Conservation (phyloP, 2,797 vertebrate species). For the Lemur catta region DNA sequence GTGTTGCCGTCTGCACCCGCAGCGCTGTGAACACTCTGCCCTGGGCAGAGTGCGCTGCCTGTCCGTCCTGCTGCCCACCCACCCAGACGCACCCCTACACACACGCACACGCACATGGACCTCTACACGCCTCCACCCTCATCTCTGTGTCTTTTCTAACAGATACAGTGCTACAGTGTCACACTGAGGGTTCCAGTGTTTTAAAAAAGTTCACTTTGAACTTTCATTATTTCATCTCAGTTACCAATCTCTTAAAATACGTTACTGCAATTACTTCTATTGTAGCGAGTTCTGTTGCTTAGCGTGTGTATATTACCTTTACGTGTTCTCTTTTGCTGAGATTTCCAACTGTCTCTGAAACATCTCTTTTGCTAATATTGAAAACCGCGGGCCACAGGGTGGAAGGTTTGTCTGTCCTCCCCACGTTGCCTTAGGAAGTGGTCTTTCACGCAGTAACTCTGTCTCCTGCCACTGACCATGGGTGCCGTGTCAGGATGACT, state of each 20-base stretch:
- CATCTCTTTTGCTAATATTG: background rate
- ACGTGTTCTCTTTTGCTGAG: background rate
- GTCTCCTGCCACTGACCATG: fast-evolving
- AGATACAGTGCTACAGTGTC: fast-evolving
- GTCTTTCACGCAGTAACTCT: fast-evolving
- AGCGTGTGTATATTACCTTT: background rate
- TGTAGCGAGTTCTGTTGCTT: background rate
- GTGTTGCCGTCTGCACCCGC: no score
- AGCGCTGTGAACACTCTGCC: no score
- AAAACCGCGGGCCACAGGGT: no score
- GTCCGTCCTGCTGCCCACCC: fast-evolving
- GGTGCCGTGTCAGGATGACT: background rate
- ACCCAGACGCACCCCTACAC: fast-evolving
- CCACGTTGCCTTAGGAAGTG: fast-evolving
- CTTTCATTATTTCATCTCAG: background rate
- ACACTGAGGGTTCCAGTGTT: fast-evolving
- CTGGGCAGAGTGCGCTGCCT: fast-evolving
- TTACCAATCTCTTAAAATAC: background rate
- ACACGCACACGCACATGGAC: background rate
- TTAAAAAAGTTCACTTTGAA: background rate
- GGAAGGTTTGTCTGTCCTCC: no score
- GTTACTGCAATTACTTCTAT: background rate
- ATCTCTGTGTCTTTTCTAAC: fast-evolving
- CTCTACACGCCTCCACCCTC: no score
- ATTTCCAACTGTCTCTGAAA: background rate